These are phyloP conservation scores for Lagorchestes hirsutus DNA, from an alignment of 2,797 vertebrate genomes.

Conservation along the genomic window DNA sequence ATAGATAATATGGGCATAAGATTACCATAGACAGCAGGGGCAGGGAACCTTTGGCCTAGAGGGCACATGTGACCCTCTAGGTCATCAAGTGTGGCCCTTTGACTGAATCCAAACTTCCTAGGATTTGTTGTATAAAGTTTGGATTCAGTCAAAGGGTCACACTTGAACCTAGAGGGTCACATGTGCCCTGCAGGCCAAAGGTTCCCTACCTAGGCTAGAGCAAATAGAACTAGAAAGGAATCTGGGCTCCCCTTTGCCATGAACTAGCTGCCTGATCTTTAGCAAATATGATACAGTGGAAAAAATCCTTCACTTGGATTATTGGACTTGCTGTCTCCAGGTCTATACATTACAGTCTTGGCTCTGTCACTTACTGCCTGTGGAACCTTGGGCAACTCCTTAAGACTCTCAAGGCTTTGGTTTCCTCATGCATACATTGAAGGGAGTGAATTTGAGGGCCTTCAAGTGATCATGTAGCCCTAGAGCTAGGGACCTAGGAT, in stretches of 20 bases:
- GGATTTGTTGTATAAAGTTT: too few species aligned
- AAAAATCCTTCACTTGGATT: background rate
- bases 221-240: background rate
- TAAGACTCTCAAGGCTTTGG: background rate
- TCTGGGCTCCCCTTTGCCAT: background rate
- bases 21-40: background rate
- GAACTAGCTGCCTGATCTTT: background rate
- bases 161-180: too few species aligned
- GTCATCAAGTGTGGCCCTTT: too few species aligned
- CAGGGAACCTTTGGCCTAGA: too few species aligned
- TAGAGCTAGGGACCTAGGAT: background rate
- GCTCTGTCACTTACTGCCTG: background rate
- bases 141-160: too few species aligned
- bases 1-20: background rate
- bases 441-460: background rate
- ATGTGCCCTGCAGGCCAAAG: too few species aligned
- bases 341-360: background rate
- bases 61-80: too few species aligned
- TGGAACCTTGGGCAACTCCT: background rate
- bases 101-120: too few species aligned
- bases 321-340: background rate
- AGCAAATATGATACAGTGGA: background rate
- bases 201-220: background rate
- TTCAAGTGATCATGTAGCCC: background rate
- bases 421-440: background rate